These are phyloP conservation scores for Lasiurus cinereus DNA, from an alignment of 2,113 vertebrate genomes.

Conservation along the genomic window DNA sequence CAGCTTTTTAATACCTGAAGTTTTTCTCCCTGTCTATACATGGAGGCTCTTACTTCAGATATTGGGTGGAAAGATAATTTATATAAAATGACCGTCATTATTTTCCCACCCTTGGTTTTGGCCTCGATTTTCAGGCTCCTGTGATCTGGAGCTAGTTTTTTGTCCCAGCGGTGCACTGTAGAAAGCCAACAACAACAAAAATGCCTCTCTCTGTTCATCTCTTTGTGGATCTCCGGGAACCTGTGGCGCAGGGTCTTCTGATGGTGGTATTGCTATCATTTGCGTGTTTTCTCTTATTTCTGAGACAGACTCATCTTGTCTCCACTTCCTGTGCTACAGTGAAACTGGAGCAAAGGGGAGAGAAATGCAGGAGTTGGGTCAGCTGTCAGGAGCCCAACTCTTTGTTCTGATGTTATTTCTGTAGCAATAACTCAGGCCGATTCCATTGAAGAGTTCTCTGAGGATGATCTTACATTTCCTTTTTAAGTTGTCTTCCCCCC, in stretches of 20 bases:
- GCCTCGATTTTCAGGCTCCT: constrained; percentile 61
- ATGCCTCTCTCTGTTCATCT: background rate
- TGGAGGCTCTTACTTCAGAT: background rate
- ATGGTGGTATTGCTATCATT: constrained; percentile 71
- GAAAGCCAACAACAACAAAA: background rate
- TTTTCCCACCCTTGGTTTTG: background rate
- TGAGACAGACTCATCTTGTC: constrained; percentile 56
- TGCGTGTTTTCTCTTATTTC: constrained; percentile 75
- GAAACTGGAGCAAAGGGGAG: constrained; percentile 79
- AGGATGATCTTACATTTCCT: constrained; percentile 58
- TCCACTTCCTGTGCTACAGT: constrained; percentile 65
- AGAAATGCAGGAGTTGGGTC: background rate
- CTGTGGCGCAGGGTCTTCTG: constrained; percentile 57
- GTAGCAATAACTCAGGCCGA: background rate
- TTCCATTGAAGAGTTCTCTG: constrained; percentile 35
- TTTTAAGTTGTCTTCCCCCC: background rate
- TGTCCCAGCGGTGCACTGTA: background rate
- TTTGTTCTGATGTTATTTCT: constrained; percentile 52
- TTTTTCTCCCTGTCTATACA: constrained; percentile 6
- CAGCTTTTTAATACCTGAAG: constrained; percentile 22
- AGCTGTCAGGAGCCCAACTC: constrained; percentile 72
- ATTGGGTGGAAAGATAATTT: constrained; percentile 25
- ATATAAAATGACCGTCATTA: background rate
- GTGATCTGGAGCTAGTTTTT: constrained; percentile 59
- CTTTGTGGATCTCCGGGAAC: constrained; percentile 61